These are phyloP conservation scores for Champsocephalus gunnari DNA, from an alignment of 2,797 vertebrate species.

Conservation along the genomic window DNA sequence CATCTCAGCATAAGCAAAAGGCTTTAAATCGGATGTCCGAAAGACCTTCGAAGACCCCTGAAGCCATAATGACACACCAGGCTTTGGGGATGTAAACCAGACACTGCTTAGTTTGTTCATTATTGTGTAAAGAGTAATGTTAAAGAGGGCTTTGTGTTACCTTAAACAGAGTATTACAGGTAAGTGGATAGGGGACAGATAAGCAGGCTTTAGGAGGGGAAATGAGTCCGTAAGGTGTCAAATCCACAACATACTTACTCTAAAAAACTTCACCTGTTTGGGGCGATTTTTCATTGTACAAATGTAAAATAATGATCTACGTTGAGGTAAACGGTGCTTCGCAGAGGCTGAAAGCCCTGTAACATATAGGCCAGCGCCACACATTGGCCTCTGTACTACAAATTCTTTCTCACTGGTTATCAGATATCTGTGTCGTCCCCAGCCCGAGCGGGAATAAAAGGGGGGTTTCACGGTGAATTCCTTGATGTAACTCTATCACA, in stretches of 20 bases:
- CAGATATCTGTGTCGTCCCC: slow-evolving; percentile 79
- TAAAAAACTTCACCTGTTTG: not conserved
- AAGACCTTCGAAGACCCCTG: not conserved
- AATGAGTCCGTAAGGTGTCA: not conserved
- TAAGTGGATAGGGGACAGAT: slow-evolving; percentile 28
- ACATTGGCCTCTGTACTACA: slow-evolving; percentile 79
- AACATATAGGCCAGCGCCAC: slow-evolving; percentile 72
- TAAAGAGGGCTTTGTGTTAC: slow-evolving; percentile 40
- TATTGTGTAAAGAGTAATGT: slow-evolving; percentile 19
- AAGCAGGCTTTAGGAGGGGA: slow-evolving; percentile 18
- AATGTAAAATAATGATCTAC: too few relatives aligned
- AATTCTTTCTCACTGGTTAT: slow-evolving; percentile 82
- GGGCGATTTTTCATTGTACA: not conserved
- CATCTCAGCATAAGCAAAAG: not conserved
- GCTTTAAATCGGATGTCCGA: not conserved
- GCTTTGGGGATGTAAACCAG: not conserved
- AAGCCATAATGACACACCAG: not conserved
- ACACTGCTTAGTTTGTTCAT: slow-evolving; percentile 13
- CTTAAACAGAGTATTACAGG: slow-evolving; percentile 40
- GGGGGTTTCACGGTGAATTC: slow-evolving; percentile 83
- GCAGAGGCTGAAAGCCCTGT: slow-evolving; percentile 56
- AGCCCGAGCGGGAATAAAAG: slow-evolving; percentile 79
- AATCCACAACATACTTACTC: not conserved
- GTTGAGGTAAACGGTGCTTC: slow-evolving; percentile 26
- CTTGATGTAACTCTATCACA: slow-evolving; percentile 83